Conservation (phyloP, 2,113 vertebrate genomes). For the Nothobranchius kuhntae region DNA sequence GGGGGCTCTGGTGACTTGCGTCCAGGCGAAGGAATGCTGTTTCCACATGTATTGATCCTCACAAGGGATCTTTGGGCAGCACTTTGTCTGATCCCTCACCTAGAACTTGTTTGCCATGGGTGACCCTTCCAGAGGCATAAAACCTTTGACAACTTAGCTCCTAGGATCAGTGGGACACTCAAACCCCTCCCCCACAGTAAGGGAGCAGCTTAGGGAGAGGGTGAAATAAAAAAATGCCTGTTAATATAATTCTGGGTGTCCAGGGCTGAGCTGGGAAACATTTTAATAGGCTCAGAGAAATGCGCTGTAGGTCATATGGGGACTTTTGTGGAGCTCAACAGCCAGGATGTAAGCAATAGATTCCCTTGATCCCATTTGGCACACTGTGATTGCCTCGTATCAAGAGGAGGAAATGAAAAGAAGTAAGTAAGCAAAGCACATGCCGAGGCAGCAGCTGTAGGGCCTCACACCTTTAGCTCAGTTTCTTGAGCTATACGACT, state of each 20-base stretch:
- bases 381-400: constrained; percentile 39
- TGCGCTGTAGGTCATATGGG: constrained; percentile 66
- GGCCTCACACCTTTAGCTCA: constrained; percentile 24
- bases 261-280: constrained; percentile 49
- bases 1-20: no score
- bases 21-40: no score
- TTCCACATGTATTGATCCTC: no score
- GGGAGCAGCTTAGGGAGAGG: no score
- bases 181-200: no score
- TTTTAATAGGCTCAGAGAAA: constrained; percentile 67
- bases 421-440: constrained; percentile 56
- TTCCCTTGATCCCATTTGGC: constrained; percentile 59
- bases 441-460: constrained; percentile 34
- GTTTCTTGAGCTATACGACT: constrained; percentile 31
- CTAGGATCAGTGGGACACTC: no score
- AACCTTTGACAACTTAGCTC: no score
- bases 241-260: constrained; percentile 56
- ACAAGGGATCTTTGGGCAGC: no score
- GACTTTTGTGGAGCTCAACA: constrained; percentile 66
- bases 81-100: no score
- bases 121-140: no score
- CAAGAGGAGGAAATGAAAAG: constrained; percentile 59
- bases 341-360: constrained; percentile 49
- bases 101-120: no score
- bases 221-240: constrained; percentile 3